Percentiles rank a stretch among this genome's conserved stretches.
Evolutionary conservation across 2,888 invertebrate species (phyloP).

Genomic region (Helicoverpa assulta): DNA sequence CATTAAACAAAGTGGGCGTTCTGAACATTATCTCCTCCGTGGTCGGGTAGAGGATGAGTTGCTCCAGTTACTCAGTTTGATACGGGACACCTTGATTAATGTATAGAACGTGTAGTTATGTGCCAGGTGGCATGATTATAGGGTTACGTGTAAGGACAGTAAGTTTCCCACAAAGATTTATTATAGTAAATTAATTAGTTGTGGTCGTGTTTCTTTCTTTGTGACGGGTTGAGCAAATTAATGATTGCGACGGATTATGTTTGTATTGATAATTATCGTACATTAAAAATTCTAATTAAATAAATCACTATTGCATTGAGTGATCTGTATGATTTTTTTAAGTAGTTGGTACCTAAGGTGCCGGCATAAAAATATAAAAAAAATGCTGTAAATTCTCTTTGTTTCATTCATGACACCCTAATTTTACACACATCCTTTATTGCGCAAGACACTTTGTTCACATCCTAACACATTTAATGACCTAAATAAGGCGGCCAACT

Average conservation of each 20-base stretch:
- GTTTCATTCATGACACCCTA: constrained; percentile 11
- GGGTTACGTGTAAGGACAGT: constrained; percentile 1
- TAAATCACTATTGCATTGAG: too few relatives aligned
- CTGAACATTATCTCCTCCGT: background rate
- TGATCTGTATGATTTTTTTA: too few relatives aligned
- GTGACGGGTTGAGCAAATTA: background rate
- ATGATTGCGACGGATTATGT: background rate
- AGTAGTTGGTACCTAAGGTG: too few relatives aligned
- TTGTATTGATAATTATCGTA: too few relatives aligned
- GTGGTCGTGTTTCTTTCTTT: background rate
- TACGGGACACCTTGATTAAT: constrained; percentile 53
- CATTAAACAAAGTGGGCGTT: background rate
- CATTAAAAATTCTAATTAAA: too few relatives aligned
- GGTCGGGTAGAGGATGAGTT: constrained; percentile 42
- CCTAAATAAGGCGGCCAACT: too few relatives aligned
- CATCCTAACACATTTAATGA: constrained; percentile 19
- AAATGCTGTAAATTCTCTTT: background rate
- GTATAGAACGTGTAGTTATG: constrained; percentile 25
- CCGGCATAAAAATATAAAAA: too few relatives aligned
- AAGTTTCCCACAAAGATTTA: background rate
- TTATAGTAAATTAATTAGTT: background rate
- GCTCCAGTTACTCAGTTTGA: constrained; percentile 52
- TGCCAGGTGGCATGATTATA: constrained; percentile 27
- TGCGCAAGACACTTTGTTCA: constrained; percentile 30
- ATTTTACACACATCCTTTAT: constrained; percentile 32